Evolutionary conservation across 2,113 vertebrate species (phyloP), one percentile per base, ranked within the genome.

Genomic region (Lipophrys pholis): DNA sequence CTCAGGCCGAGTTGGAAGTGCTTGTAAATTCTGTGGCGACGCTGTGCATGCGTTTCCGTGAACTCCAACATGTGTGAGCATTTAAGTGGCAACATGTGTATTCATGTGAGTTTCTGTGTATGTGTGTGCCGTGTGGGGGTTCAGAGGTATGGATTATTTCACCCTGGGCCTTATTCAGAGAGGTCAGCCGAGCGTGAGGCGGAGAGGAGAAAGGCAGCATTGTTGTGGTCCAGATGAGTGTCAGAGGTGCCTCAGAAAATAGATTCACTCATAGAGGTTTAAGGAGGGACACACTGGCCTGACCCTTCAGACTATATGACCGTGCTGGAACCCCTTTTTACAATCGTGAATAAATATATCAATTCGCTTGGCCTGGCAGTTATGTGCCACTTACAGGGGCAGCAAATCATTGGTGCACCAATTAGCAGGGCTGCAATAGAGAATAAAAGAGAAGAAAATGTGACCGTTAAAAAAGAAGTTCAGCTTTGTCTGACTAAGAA

Each of bases 191-290:
- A 80, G 88, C 39, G 9, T 75, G 83, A 91, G 82, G 85, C 74
- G 10, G 76, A 73, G 83, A 90, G 76, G 83, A 94, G 77, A 91
- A 93, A 88, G 73, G 85, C 38, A 76, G 41, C 91, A 92, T 92
- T 90, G 89, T 90, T 85, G 54, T 57, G 52, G 63, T 79, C 75
- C 75, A 85, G 78, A 69, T 45, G 74, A 74, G 73, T 85, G 80
- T 78, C 85, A 65, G 64, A 73, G 74, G 62, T 84, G 53, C 67
- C 50, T 69, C 59, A 30, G 38, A 84, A 86, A 91, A 89, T 87
- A 62, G 78, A 83, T 60, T 85, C 73, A 53, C 62, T 84, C 17
- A 58, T 16, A 12, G 53, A 71, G 78, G 54, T 71, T 76, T 92
- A 86, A 87, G 85, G 69, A 73, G 82, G 78, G 85, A 85, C 72